These are phyloP conservation scores for Taenioides sp. DNA, from an alignment of 2,797 vertebrate genomes.

Conservation along the genomic window DNA sequence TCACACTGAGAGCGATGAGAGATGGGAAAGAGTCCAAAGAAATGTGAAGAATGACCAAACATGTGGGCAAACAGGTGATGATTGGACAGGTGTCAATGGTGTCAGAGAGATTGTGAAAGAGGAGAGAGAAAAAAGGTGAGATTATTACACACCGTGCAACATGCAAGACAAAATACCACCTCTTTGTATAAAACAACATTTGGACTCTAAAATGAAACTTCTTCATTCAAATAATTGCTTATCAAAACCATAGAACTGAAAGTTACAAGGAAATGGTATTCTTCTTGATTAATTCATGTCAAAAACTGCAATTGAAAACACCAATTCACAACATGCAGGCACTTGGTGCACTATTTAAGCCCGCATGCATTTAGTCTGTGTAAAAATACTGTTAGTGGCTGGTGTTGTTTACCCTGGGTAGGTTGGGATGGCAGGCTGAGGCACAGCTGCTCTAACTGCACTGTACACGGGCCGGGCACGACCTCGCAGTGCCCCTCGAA, in stretches of 20 bases:
- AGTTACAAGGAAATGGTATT: slow-evolving; percentile 75
- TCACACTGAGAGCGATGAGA: slow-evolving; percentile 88
- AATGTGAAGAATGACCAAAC: slow-evolving; percentile 39
- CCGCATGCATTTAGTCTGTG: slow-evolving; percentile 38
- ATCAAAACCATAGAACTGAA: slow-evolving; percentile 6
- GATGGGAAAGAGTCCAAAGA: slow-evolving; percentile 32
- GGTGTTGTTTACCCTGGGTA: slow-evolving; percentile 90
- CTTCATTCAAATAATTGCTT: neutral
- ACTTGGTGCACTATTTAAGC: slow-evolving; percentile 21
- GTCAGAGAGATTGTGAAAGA: slow-evolving; percentile 58
- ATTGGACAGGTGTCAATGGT: slow-evolving; percentile 44
- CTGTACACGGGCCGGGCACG: slow-evolving; percentile 95
- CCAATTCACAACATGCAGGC: slow-evolving; percentile 65
- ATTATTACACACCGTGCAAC: slow-evolving; percentile 81
- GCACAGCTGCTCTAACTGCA: slow-evolving; percentile 90
- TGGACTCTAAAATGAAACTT: slow-evolving; percentile 14
- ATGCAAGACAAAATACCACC: slow-evolving; percentile 78
- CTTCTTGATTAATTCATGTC: slow-evolving; percentile 49
- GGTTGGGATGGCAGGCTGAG: slow-evolving; percentile 90
- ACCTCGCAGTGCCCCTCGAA: slow-evolving; percentile 92
- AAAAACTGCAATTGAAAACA: slow-evolving; percentile 31
- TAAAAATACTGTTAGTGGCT: neutral
- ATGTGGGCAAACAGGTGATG: slow-evolving; percentile 66
- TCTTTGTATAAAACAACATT: slow-evolving; percentile 56
- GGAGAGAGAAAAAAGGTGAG: slow-evolving; percentile 64